phyloP scores from a whole-genome alignment of 2,888 invertebrate genomes.

The Andrena camellia region DNA sequence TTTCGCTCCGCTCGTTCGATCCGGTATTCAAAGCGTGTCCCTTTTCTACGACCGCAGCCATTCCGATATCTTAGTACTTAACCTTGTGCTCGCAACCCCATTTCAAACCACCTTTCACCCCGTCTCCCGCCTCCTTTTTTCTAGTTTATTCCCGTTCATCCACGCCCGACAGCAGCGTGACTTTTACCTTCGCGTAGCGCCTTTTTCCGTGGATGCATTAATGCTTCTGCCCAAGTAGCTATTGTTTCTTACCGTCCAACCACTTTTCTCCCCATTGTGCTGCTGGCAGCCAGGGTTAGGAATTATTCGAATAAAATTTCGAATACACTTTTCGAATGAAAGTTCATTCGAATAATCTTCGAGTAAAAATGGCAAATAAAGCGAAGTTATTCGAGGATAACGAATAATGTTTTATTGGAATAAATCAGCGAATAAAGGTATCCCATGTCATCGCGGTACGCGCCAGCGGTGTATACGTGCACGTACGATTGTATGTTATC shows the following conservation, averaged over 20 bases:
- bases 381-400: too few species aligned
- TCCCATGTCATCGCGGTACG: too few species aligned
- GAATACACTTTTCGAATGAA: too few species aligned
- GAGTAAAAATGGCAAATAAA: too few species aligned
- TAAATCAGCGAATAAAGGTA: too few species aligned
- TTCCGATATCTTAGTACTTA: slow-evolving; percentile 66
- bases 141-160: slow-evolving; percentile 31
- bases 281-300: not conserved
- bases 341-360: too few species aligned
- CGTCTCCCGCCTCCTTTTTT: slow-evolving; percentile 9
- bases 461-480: too few species aligned
- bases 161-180: slow-evolving; percentile 37
- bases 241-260: slow-evolving; percentile 16
- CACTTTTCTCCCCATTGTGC: not conserved
- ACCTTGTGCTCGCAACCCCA: slow-evolving; percentile 61
- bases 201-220: slow-evolving; percentile 20
- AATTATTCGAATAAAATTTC: too few species aligned
- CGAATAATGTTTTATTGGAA: too few species aligned
- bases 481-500: too few species aligned
- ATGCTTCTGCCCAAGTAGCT: slow-evolving; percentile 7
- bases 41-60: slow-evolving; percentile 38
- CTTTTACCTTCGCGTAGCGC: slow-evolving; percentile 33
- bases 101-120: slow-evolving; percentile 46
- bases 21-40: slow-evolving; percentile 58
- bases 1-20: slow-evolving; percentile 25